Evolutionary conservation across 2,113 vertebrate species (phyloP).

Genomic region (Pedetes capensis): DNA sequence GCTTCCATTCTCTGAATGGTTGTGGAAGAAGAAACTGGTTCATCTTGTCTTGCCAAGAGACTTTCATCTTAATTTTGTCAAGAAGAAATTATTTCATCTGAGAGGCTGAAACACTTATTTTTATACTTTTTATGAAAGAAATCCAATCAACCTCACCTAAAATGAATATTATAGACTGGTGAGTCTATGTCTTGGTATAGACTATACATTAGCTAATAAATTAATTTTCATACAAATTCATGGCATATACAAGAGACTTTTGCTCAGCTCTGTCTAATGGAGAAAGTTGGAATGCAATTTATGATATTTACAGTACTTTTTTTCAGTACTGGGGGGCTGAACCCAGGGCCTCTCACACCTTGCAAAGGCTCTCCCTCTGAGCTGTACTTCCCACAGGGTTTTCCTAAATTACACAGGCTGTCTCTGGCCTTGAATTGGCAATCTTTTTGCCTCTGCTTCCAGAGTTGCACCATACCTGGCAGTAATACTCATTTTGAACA

Average conservation of each 20-base stretch:
- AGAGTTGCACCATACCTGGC: too few relatives aligned
- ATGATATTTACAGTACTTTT: not conserved
- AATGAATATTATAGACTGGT: not conserved
- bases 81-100: constrained; percentile 18
- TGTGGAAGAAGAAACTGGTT: constrained; percentile 2
- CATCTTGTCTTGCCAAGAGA: not conserved
- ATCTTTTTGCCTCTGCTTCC: too few relatives aligned
- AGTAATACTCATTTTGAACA: not conserved
- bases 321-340: too few relatives aligned
- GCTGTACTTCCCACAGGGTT: too few relatives aligned
- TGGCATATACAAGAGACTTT: not conserved
- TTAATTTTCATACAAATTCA: constrained; percentile 12
- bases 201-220: not conserved
- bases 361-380: too few relatives aligned
- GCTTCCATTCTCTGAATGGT: constrained; percentile 27
- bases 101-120: not conserved
- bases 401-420: too few relatives aligned
- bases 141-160: not conserved
- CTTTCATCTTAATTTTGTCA: constrained; percentile 55
- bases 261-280: not conserved
- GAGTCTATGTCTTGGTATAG: not conserved
- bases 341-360: too few relatives aligned
- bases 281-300: not conserved
- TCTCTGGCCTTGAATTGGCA: too few relatives aligned
- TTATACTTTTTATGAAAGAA: not conserved